Base-by-base conservation (phyloP, 92 coral and sea anemone genomes). In the Phenganax stokvisi region DNA sequence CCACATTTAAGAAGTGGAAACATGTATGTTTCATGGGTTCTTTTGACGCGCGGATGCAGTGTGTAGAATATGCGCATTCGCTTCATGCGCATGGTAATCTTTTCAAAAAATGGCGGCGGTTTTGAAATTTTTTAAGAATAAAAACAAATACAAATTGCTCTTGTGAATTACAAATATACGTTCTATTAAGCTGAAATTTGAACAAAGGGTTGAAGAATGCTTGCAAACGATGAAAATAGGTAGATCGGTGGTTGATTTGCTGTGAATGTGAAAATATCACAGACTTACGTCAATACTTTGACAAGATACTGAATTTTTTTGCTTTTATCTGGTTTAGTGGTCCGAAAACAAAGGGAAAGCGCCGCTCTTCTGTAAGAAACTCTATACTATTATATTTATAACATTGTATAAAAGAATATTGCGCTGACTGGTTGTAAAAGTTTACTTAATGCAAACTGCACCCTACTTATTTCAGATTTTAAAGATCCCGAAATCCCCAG, bases 161-260 rank as follows among this genome's bases (percentile, higher is more conserved):
- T 57, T 75, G 17, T 25, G 37, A 29, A 7, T 51, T 55, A 55
- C 53, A 25, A 74, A 55, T 53, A 28, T 74, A 54, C 62, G 20
- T n/a, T 28, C 12, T 30, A 54, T 57, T 51, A 59, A 10, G 31
- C 25, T 16, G 27, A 25, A 10, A 56, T 73, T 73, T 53, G 8
- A 29, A 3, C 9, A 8, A 29, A 10, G 25, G 20, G 29, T 57
- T 75, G 25, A 56, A 20, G 25, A 59, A 75, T 75, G 80, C 7
- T 55, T 56, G 63, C 63, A 1, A 75, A 56, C 80, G 80, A 75
- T 65, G 80, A 75, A 57, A 75, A 75, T 59, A 75, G 80, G 80
- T 75, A 75, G 29, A 44, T 12, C 12, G 4, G 15, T 30, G 12
- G n/a, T 47, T 37, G 8, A 44, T 28, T 44, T 72, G 25, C 56